These are phyloP conservation scores for Podilymbus podiceps DNA, from an alignment of 2,113 vertebrate genomes.

Conservation along the genomic window DNA sequence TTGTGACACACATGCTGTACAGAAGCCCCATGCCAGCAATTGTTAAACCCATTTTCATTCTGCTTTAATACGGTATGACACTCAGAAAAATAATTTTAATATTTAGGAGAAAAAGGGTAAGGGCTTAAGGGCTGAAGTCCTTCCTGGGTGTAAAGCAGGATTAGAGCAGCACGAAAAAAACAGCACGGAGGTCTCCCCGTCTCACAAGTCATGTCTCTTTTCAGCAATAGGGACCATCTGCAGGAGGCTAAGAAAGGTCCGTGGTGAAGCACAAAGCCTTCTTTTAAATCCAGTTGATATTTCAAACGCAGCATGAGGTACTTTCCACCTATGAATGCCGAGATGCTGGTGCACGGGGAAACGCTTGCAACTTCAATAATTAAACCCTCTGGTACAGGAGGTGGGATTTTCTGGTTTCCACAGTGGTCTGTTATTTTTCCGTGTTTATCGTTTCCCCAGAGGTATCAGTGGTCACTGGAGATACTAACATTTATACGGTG, in stretches of 20 bases:
- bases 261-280: constrained; percentile 46
- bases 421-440: background rate
- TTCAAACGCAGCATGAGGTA: constrained; percentile 52
- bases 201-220: constrained; percentile 44
- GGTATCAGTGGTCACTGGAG: background rate
- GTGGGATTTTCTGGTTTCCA: background rate
- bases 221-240: constrained; percentile 50
- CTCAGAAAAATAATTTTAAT: constrained; percentile 65
- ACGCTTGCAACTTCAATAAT: constrained; percentile 12
- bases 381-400: background rate
- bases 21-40: constrained; percentile 68
- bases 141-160: constrained; percentile 33
- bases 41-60: constrained; percentile 68
- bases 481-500: background rate
- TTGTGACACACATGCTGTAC: constrained; percentile 72
- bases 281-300: constrained; percentile 63
- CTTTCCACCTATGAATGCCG: constrained; percentile 53
- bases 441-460: background rate
- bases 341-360: background rate
- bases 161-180: constrained; percentile 25
- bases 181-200: background rate
- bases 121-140: constrained; percentile 25
- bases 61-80: constrained; percentile 64
- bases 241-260: constrained; percentile 58
- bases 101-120: constrained; percentile 53